Conservation (phyloP, 2,797 vertebrate species). For the Anabas testudineus region DNA sequence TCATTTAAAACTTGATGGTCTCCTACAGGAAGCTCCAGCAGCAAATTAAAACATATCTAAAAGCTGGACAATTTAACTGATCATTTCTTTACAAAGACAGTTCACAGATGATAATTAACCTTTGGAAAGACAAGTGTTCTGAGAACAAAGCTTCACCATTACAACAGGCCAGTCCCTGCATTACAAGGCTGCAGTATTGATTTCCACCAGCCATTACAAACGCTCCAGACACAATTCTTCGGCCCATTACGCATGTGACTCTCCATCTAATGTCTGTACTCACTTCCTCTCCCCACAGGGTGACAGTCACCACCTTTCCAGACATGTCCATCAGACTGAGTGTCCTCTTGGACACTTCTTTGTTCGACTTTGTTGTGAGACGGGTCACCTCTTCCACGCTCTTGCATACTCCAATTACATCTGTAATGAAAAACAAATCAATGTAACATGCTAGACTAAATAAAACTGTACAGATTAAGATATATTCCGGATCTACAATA, state of each 20-base stretch:
- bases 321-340: constrained; percentile 93
- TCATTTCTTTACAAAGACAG: background rate
- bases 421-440: constrained; percentile 75
- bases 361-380: constrained; percentile 90
- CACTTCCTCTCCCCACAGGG: constrained; percentile 96
- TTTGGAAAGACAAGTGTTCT: background rate
- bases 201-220: constrained; percentile 15
- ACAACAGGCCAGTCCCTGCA: background rate
- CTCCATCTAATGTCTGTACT: constrained; percentile 55
- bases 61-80: background rate
- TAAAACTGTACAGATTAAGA: background rate
- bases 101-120: background rate
- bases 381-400: constrained; percentile 90
- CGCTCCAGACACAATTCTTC: background rate
- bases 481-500: background rate
- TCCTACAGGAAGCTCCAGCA: background rate
- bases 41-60: background rate
- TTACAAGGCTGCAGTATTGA: constrained; percentile 6
- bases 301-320: constrained; percentile 90
- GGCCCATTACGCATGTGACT: background rate
- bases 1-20: background rate
- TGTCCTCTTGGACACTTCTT: constrained; percentile 94
- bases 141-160: background rate
- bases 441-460: background rate
- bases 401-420: constrained; percentile 97